Conservation (phyloP, 2,888 invertebrate genomes). For the Drosophila lacicola region DNA sequence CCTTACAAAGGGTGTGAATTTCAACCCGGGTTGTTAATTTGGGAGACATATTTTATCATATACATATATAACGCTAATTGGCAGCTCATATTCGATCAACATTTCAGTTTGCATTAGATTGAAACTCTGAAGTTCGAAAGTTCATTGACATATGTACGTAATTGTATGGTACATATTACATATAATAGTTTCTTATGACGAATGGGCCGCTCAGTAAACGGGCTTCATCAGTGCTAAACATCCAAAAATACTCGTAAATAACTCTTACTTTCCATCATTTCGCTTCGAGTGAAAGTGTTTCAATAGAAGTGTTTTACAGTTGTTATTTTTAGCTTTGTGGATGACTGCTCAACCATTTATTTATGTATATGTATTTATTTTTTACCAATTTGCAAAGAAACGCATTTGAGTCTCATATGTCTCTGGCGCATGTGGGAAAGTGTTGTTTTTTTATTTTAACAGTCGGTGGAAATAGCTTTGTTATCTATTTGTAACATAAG, state of each 20-base stretch:
- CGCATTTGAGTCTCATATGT: conserved; percentile 10
- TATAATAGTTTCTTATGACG: conserved; percentile 18
- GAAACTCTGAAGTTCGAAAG: not conserved
- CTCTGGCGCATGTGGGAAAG: conserved; percentile 44
- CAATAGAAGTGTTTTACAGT: conserved; percentile 56
- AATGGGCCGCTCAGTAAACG: conserved; percentile 48
- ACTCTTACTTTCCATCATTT: conserved; percentile 67
- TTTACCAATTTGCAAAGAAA: conserved; percentile 49
- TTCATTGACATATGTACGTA: conserved; percentile 4
- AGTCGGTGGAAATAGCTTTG: conserved; percentile 29
- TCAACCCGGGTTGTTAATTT: conserved; percentile 2
- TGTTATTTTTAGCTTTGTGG: conserved; percentile 43
- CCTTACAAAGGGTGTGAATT: conserved; percentile 50
- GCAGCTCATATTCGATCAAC: conserved; percentile 3
- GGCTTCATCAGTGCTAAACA: conserved; percentile 48
- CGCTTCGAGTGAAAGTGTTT: conserved; percentile 61
- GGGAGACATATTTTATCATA: not conserved
- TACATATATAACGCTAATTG: conserved; percentile 14
- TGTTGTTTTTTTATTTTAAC: conserved; percentile 31
- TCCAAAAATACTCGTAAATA: conserved; percentile 54
- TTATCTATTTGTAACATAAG: conserved; percentile 27
- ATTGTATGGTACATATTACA: not conserved
- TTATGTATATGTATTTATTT: conserved; percentile 15
- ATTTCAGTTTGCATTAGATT: not conserved
- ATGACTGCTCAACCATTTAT: conserved; percentile 41